phyloP scores from a whole-genome alignment of 2,888 invertebrate species.

The Sarcophaga carnaria region DNA sequence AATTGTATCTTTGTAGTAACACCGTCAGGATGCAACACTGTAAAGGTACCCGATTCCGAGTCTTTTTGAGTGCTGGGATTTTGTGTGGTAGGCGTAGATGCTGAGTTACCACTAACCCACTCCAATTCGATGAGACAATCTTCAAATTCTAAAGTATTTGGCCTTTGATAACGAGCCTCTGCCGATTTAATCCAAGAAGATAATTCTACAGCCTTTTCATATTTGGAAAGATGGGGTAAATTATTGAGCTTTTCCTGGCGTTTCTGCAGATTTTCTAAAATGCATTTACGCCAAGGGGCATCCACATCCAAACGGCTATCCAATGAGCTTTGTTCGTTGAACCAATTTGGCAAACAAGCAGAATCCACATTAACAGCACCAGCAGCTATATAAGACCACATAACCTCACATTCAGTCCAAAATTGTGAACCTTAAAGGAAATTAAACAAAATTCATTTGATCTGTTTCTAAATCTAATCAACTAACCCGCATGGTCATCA shows the following conservation, averaged over 20 bases:
- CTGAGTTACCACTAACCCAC: slow-evolving; percentile 85
- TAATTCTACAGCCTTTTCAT: slow-evolving; percentile 91
- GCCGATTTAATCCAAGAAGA: slow-evolving; percentile 93
- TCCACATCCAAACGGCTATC: slow-evolving; percentile 85
- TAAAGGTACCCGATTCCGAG: slow-evolving; percentile 88
- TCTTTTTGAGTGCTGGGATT: slow-evolving; percentile 82
- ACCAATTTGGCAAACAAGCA: slow-evolving; percentile 91
- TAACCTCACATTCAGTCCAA: slow-evolving; percentile 91
- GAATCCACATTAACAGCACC: slow-evolving; percentile 90
- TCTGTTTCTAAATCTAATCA: background rate
- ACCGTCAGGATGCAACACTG: slow-evolving; percentile 90
- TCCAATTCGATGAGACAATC: slow-evolving; percentile 91
- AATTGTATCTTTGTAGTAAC: slow-evolving; percentile 89
- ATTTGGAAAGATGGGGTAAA: slow-evolving; percentile 83
- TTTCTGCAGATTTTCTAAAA: slow-evolving; percentile 86
- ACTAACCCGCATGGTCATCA: slow-evolving; percentile 83
- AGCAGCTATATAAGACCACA: slow-evolving; percentile 91
- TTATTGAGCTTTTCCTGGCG: slow-evolving; percentile 83
- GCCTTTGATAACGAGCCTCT: slow-evolving; percentile 87
- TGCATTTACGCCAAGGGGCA: slow-evolving; percentile 89
- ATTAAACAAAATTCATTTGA: background rate
- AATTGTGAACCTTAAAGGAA: slow-evolving; percentile 83
- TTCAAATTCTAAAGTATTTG: slow-evolving; percentile 84
- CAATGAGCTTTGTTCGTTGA: slow-evolving; percentile 83
- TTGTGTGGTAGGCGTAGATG: slow-evolving; percentile 47